Conservation (phyloP, 64 coral and sea anemone species). For the Astreopora myriophthalma region DNA sequence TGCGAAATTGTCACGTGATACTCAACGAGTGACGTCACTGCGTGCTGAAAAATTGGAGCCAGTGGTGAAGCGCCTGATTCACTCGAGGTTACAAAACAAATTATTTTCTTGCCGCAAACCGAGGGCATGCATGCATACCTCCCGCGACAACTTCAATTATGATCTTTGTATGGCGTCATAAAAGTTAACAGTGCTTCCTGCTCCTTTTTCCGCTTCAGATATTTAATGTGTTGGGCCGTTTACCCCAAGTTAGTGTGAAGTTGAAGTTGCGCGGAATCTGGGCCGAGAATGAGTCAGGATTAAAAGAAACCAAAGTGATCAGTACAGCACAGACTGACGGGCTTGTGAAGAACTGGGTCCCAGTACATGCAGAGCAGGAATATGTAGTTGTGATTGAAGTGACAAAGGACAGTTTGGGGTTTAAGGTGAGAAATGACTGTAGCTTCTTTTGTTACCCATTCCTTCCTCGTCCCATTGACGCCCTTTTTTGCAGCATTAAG, state of each 20-base stretch:
- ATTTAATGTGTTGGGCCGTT: conserved; percentile 47
- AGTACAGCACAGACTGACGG: conserved; percentile 18
- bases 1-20: no score
- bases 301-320: conserved; percentile 69
- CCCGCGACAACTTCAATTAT: no score
- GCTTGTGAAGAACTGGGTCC: conserved; percentile 74
- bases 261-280: conserved; percentile 81
- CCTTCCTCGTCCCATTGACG: background rate
- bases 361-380: conserved; percentile 96
- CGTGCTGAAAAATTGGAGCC: no score
- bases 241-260: conserved; percentile 70
- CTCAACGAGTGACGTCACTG: no score
- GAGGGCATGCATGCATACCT: no score
- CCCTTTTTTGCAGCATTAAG: no score
- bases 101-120: no score
- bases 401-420: conserved; percentile 46
- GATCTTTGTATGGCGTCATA: no score
- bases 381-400: conserved; percentile 78
- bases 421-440: background rate
- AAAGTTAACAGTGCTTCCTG: no score
- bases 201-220: conserved; percentile 37
- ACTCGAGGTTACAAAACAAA: no score
- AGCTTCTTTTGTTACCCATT: background rate
- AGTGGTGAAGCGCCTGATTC: no score
- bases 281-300: conserved; percentile 68